phyloP scores from a whole-genome alignment of 1,140 invertebrate species.

The Heliconius nattereri region DNA sequence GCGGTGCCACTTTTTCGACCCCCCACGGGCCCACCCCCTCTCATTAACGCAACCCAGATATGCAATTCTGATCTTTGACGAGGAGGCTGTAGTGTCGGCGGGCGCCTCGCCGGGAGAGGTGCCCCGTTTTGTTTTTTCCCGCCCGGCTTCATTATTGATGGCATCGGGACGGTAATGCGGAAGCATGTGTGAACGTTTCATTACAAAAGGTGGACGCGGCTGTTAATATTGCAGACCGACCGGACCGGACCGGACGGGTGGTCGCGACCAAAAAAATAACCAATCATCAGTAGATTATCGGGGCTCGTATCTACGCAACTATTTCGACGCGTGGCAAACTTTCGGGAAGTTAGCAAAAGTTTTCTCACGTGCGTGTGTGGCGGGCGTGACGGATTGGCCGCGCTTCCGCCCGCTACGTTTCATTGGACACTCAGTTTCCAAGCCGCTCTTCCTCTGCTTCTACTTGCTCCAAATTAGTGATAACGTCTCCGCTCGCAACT shows the following conservation, averaged over 20 bases:
- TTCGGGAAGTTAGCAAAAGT: constrained; percentile 63
- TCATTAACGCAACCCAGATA: constrained; percentile 82
- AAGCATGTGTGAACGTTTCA: constrained; percentile 80
- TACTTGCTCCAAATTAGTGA: constrained; percentile 40
- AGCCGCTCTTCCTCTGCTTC: constrained; percentile 37
- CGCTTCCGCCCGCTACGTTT: constrained; percentile 47
- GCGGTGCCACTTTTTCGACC: constrained; percentile 79
- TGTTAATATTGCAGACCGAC: constrained; percentile 78
- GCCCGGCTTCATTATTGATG: constrained; percentile 80
- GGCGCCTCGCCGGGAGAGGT: constrained; percentile 78
- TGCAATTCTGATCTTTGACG: constrained; percentile 83
- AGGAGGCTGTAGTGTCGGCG: constrained; percentile 81
- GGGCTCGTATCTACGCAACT: constrained; percentile 45
- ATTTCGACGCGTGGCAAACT: constrained; percentile 61
- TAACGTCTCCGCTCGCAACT: constrained; percentile 46
- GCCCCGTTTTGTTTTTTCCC: constrained; percentile 80
- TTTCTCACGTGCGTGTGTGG: constrained; percentile 73
- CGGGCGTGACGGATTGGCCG: constrained; percentile 63
- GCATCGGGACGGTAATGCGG: constrained; percentile 79
- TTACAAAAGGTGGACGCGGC: constrained; percentile 79
- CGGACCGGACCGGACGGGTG: constrained; percentile 76
- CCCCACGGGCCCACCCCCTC: constrained; percentile 65
- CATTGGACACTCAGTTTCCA: constrained; percentile 48
- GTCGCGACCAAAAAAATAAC: constrained; percentile 65
- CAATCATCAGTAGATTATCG: constrained; percentile 26